Evolutionary conservation across 2,888 invertebrate genomes (phyloP), one percentile per base, ranked within the genome.

Genomic region (Drosophila siamana): DNA sequence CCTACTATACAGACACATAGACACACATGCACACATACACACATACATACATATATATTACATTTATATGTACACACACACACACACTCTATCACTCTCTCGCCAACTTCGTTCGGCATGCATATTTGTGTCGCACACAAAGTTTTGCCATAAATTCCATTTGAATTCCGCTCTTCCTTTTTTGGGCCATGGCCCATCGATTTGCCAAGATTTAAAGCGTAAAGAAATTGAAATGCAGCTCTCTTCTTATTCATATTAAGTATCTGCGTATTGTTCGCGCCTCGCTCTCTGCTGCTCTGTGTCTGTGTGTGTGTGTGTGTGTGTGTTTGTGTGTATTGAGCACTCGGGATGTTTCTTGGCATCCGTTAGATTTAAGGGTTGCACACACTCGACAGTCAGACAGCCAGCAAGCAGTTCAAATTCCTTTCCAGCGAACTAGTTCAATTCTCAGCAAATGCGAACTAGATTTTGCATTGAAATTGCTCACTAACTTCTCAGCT

Each of bases 141-240:
- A 74, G 57, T 74, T 74, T 63, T 40, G 47, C 76, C 63, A 75
- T 71, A 69, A 76, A 79, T 78, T 78, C 62, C 62, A 71, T 71
- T 80, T 66, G 55, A 68, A 74, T 74, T 56, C 71, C 77, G 52
- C 50, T 69, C 59, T 36, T 74, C 51, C 47, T 44, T 64, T 67
- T 69, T 72, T 55, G 69, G 69, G 52, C 63, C 74, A 78, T 61
- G 75, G 69, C 57, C 69, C 62, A 78, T 76, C 79, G 78, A 76
- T 76, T 76, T 74, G 74, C 61, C 36, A 79, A 70, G 69, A 69
- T 79, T 79, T 65, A 78, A 74, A 78, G 74, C 74, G 75, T 69
- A 48, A 79, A 70, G 69, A 79, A 74, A 69, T 74, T 77, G 69
- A 79, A 75, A 63, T 74, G 69, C 69, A 65, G 36, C 43, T 33